A percentile compares a stretch with the other conserved stretches of the same genome.
These are phyloP conservation scores for Brachyhypopomus occidentalis DNA, from an alignment of 2,113 vertebrate species.

Conservation along the genomic window DNA sequence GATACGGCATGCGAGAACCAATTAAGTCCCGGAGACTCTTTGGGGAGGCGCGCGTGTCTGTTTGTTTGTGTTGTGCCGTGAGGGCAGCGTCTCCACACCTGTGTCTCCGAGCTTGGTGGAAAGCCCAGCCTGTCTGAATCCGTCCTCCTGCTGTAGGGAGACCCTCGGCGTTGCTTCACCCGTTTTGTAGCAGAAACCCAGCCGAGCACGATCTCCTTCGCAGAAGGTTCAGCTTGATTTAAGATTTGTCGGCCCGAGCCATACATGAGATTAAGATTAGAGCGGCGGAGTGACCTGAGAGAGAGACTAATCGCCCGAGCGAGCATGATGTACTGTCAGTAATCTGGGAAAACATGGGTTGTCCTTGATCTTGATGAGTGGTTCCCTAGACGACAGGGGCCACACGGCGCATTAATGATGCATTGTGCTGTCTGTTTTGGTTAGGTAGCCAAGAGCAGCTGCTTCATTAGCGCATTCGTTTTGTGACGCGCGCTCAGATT, in stretches of 20 bases:
- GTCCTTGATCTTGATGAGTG: conserved; percentile 35
- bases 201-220: background rate
- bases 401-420: conserved; percentile 27
- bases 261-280: background rate
- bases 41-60: conserved; percentile 22
- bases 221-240: conserved; percentile 16
- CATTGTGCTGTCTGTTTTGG: conserved; percentile 20
- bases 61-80: no score
- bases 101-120: background rate
- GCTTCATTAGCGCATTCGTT: conserved; percentile 22
- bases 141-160: background rate
- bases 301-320: conserved; percentile 15
- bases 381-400: background rate
- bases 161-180: background rate
- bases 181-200: background rate
- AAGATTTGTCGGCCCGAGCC: background rate
- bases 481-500: background rate
- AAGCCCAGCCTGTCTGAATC: background rate
- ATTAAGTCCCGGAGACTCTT: conserved; percentile 55
- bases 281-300: conserved; percentile 1
- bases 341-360: conserved; percentile 1
- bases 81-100: background rate
- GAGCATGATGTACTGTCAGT: background rate
- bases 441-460: background rate
- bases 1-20: conserved; percentile 50